Evolutionary conservation across 2,797 vertebrate species (phyloP).

Genomic region (Telmatherina bonti): DNA sequence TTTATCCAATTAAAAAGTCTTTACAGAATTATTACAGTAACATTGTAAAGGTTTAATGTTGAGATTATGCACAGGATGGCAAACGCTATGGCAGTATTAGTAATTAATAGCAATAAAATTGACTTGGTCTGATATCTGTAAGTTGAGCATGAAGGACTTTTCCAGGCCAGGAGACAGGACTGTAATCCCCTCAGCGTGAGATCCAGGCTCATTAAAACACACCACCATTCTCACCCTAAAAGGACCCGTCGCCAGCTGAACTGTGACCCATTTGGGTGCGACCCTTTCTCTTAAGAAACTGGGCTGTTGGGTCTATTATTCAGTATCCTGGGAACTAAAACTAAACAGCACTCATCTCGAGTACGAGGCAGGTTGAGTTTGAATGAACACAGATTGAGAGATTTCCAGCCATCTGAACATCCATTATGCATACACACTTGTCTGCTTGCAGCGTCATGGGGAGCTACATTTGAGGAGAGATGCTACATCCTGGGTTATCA

Average conservation of each 20-base stretch:
- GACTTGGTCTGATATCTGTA: constrained; percentile 23
- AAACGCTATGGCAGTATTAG: background rate
- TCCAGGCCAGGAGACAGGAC: constrained; percentile 51
- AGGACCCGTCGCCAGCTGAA: constrained; percentile 58
- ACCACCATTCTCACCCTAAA: constrained; percentile 46
- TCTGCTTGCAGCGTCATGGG: background rate
- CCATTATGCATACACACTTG: constrained; percentile 6
- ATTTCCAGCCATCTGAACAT: constrained; percentile 9
- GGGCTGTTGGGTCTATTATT: constrained; percentile 60
- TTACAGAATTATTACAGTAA: background rate
- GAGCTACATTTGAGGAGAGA: constrained; percentile 13
- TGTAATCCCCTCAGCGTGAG: constrained; percentile 73
- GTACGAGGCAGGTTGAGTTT: constrained; percentile 41
- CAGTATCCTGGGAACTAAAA: constrained; percentile 72
- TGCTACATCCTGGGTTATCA: constrained; percentile 11
- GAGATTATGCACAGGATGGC: background rate
- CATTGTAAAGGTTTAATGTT: background rate
- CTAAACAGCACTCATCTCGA: constrained; percentile 44
- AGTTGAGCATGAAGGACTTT: constrained; percentile 42
- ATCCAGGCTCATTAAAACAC: constrained; percentile 73
- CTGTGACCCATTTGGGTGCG: constrained; percentile 75
- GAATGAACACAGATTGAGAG: constrained; percentile 41
- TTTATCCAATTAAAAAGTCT: background rate
- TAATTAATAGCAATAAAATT: constrained; percentile 11
- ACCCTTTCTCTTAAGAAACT: constrained; percentile 65